Percentiles rank a stretch among this genome's conserved stretches.
These are phyloP conservation scores for Perithous albicinctus DNA, from an alignment of 2,888 invertebrate species.

Conservation along the genomic window DNA sequence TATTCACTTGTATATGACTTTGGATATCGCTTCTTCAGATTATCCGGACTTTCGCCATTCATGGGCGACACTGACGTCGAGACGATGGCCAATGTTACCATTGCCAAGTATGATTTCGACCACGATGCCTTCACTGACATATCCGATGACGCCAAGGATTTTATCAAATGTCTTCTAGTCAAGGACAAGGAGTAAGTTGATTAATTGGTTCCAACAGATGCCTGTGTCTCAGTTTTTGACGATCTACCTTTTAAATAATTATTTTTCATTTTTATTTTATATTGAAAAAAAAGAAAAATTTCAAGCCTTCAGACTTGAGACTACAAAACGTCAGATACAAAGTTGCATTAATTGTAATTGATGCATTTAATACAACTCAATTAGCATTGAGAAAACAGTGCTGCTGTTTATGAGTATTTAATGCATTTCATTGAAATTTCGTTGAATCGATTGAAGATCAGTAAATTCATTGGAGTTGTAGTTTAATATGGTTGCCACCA, in stretches of 20 bases:
- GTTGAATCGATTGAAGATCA: neutral
- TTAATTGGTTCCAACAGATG: neutral
- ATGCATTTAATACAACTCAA: no score
- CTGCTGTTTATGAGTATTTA: neutral
- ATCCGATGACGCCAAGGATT: constrained; percentile 97
- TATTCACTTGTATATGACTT: neutral
- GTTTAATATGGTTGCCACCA: no score
- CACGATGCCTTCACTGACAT: constrained; percentile 98
- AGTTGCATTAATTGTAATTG: neutral
- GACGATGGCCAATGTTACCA: constrained; percentile 99
- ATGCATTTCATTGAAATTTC: neutral
- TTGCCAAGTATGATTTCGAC: constrained; percentile 98
- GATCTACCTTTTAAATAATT: neutral
- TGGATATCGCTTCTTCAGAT: constrained; percentile 86
- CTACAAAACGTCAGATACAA: neutral
- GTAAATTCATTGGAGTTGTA: neutral
- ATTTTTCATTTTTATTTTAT: neutral
- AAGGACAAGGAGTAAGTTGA: constrained; percentile 95
- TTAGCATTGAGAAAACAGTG: neutral
- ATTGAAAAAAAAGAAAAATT: neutral
- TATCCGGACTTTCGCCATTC: constrained; percentile 98
- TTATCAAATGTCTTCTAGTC: constrained; percentile 95
- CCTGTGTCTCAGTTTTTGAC: constrained; percentile 6
- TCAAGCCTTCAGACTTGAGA: neutral
- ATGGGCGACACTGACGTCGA: constrained; percentile 99